phyloP scores from a whole-genome alignment of 2,113 vertebrate genomes.

The Phyllostomus hastatus region DNA sequence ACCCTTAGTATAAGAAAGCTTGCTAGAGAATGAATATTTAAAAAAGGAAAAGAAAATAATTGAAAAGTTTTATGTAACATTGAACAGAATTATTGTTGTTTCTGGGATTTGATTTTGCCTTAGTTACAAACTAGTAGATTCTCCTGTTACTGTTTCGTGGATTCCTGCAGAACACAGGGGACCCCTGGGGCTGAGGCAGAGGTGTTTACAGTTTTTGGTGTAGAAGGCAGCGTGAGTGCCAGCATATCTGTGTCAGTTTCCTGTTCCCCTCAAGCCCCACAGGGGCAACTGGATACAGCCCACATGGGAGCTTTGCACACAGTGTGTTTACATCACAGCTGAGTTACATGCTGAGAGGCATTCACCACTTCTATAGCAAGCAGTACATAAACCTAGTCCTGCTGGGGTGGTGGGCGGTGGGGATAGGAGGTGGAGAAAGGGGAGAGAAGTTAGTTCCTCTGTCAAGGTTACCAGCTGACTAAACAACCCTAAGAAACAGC shows the following conservation, averaged over 20 bases:
- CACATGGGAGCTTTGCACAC: not conserved
- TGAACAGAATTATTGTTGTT: not conserved
- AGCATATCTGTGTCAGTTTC: not conserved
- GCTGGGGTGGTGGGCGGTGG: not conserved
- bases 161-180: not conserved
- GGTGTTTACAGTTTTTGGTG: not conserved
- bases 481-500: not conserved
- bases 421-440: not conserved
- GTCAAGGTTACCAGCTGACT: not conserved
- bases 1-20: not conserved
- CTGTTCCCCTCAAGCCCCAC: not conserved
- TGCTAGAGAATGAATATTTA: not conserved
- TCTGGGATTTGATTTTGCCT: not conserved
- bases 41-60: conserved; percentile 13
- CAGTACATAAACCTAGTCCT: not conserved
- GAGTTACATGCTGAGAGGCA: not conserved
- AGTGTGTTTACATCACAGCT: not conserved
- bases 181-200: not conserved
- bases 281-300: not conserved
- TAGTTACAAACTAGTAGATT: not conserved
- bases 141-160: not conserved
- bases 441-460: not conserved
- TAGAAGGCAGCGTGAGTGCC: not conserved
- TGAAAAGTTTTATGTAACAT: not conserved
- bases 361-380: not conserved